These are phyloP conservation scores for Dicyrtoma fusca DNA, from an alignment of 2,888 invertebrate genomes.

Conservation along the genomic window DNA sequence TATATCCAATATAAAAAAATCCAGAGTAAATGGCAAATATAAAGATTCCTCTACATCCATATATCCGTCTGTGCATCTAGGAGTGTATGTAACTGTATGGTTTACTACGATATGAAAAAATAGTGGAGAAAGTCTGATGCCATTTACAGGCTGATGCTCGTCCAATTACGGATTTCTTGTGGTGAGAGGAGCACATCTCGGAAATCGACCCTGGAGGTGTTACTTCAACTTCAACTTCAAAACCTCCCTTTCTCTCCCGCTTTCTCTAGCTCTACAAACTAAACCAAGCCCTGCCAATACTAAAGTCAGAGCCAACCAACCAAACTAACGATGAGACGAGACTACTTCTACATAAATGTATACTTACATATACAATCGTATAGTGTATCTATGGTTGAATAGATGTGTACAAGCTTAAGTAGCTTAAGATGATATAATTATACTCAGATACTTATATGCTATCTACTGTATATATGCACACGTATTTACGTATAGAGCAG, in stretches of 20 bases:
- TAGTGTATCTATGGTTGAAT: background rate
- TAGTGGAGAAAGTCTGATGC: slow-evolving; percentile 35
- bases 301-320: background rate
- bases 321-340: background rate
- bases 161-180: slow-evolving; percentile 55
- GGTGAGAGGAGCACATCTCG: slow-evolving; percentile 46
- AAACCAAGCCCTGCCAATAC: background rate
- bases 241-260: slow-evolving; percentile 40
- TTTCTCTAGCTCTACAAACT: background rate
- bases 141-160: slow-evolving; percentile 54
- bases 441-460: background rate
- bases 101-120: background rate
- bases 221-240: slow-evolving; percentile 42
- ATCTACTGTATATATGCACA: background rate
- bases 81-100: background rate
- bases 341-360: background rate
- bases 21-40: too few species aligned
- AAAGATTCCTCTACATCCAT: background rate
- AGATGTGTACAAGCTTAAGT: background rate
- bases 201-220: slow-evolving; percentile 53
- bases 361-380: background rate
- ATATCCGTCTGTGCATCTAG: background rate
- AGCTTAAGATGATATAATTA: background rate
- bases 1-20: too few species aligned
- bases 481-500: background rate